These are phyloP conservation scores for Lineus longissimus DNA, from an alignment of 1,140 invertebrate species.

Conservation along the genomic window DNA sequence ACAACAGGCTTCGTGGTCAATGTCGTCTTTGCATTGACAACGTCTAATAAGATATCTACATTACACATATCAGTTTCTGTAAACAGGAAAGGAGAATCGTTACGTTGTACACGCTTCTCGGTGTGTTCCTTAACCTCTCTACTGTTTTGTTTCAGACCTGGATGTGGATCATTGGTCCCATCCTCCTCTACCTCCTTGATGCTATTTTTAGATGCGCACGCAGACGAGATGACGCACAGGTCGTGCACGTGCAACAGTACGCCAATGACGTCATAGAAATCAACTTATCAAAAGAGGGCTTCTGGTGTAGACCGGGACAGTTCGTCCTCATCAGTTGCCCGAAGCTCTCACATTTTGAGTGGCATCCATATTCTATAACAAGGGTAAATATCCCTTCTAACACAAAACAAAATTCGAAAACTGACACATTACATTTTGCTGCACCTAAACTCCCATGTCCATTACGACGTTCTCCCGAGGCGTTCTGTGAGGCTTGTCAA, in stretches of 20 bases:
- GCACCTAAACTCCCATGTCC: no score
- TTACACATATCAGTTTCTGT: no score
- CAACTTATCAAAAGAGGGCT: constrained; percentile 5
- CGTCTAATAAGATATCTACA: no score
- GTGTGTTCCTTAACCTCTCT: no score
- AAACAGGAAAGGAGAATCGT: no score
- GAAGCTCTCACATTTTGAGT: constrained; percentile 21
- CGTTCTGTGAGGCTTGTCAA: no score
- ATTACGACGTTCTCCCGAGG: no score
- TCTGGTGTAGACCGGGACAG: constrained; percentile 20
- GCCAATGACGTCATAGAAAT: constrained; percentile 20
- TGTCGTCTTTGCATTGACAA: no score
- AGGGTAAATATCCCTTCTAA: constrained; percentile 14
- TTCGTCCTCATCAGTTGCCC: constrained; percentile 20
- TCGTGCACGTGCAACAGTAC: constrained; percentile 3
- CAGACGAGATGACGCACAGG: not conserved
- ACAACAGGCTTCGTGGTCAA: no score
- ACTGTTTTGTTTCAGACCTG: constrained; percentile 17
- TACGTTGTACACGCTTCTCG: no score
- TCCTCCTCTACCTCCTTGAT: constrained; percentile 21
- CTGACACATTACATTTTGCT: no score
- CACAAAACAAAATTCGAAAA: not conserved
- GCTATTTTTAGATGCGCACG: constrained; percentile 10
- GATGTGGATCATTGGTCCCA: constrained; percentile 22
- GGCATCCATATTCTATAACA: constrained; percentile 27